Evolutionary conservation across 2,888 invertebrate species (phyloP).

Genomic region (Drosophila rellima): DNA sequence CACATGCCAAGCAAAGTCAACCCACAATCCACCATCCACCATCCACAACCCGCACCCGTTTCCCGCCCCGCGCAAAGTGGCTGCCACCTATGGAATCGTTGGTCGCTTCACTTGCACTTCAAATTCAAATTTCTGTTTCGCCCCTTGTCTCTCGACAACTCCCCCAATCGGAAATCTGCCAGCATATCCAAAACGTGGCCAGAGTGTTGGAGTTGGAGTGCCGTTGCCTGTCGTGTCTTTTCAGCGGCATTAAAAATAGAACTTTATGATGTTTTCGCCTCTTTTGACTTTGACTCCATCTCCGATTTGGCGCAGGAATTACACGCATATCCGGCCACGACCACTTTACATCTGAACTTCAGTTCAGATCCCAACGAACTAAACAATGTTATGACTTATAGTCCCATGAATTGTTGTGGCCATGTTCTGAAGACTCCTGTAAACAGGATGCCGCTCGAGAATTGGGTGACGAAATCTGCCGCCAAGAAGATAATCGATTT

Average conservation of each 20-base stretch:
- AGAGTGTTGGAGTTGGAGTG: constrained; percentile 9
- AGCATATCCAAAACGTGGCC: constrained; percentile 34
- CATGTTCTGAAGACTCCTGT: constrained; percentile 49
- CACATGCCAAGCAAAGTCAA: constrained; percentile 58
- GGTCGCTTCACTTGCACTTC: constrained; percentile 69
- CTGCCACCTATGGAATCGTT: constrained; percentile 70
- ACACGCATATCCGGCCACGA: constrained; percentile 73
- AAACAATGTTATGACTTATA: constrained; percentile 61
- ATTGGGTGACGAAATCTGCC: constrained; percentile 58
- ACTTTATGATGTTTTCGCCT: constrained; percentile 72
- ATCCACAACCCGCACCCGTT: background rate
- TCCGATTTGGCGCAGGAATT: constrained; percentile 56
- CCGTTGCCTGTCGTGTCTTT: constrained; percentile 35
- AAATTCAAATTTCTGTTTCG: constrained; percentile 54
- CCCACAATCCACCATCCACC: background rate
- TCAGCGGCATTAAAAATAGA: constrained; percentile 74
- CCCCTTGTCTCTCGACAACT: constrained; percentile 40
- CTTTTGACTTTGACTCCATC: constrained; percentile 59
- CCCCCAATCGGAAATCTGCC: constrained; percentile 51
- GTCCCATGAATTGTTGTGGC: constrained; percentile 13
- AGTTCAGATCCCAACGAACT: background rate
- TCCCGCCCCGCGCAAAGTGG: constrained; percentile 62
- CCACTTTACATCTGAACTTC: constrained; percentile 43
- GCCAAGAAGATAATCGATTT: background rate
- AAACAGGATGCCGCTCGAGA: constrained; percentile 67